Evolutionary conservation across 2,797 vertebrate genomes (phyloP), one percentile per base, ranked within the genome.

Genomic region (Galago senegalensis): DNA sequence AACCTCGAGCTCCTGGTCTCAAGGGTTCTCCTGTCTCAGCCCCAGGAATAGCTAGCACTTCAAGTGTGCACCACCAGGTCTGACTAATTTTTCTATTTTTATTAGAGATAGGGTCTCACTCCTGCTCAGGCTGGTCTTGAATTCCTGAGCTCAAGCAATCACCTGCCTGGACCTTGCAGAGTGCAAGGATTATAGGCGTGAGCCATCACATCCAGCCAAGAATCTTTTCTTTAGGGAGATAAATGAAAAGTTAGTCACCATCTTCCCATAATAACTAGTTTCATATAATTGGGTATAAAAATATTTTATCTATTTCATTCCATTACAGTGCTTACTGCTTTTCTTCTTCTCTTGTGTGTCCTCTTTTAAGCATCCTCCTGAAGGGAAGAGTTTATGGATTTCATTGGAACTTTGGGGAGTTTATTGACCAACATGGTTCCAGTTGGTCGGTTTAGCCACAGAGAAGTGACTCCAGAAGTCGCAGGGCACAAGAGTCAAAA

Each of bases 381-480:
- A 73, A 40, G 17, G 70, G 25, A 34, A 17, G 20, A 21, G 60
- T 94, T 77, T n/a, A 31, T 27, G 67, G 27, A 31, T 65, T 21
- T 87, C 3, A 8, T 20, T 37, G 70, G 21, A 69, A 79, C 21
- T 20, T 3, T 80, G 65, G n/a, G 25, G 84, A 76, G 27, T 63
- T 69, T 56, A 10, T 7, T 16, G 13, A 43, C 1, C 3, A 21
- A 3, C 27, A 3, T 49, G 21, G 13, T 16, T 92, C 43, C 18
- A 20, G 17, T 23, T 20, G 13, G 17, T 21, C 7, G 9, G 0
- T 0, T 70, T 0, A 7, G 5, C 13, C 7, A 10, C 5, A 34
- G 3, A 3, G 7, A 11, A 16, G 0, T 67, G 53, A n/a, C 13
- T n/a, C 16, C 18, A 8, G 72, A 12, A 80, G 18, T 34, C 5